These are phyloP conservation scores for Rhamphomyia laevipes DNA, from an alignment of 2,888 invertebrate species.

Conservation along the genomic window DNA sequence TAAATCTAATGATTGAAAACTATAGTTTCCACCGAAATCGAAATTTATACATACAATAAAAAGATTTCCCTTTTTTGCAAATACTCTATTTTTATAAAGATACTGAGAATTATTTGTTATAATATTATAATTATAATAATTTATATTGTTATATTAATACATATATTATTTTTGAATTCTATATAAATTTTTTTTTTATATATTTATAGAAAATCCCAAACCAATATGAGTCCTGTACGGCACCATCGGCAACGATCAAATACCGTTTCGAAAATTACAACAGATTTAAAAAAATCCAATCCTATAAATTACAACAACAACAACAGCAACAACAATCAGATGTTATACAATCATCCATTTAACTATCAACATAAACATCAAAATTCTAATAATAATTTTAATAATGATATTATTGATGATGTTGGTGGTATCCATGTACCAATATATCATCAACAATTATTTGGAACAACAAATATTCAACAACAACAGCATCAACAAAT, in stretches of 20 bases:
- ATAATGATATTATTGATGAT: constrained; percentile 15
- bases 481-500: too few relatives aligned
- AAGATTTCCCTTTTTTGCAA: too few relatives aligned
- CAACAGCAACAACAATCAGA: constrained; percentile 16
- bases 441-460: constrained; percentile 49
- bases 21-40: too few relatives aligned
- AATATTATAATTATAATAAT: too few relatives aligned
- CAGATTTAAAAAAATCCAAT: constrained; percentile 23
- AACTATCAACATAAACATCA: constrained; percentile 17
- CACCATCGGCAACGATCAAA: constrained; percentile 36
- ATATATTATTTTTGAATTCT: not conserved
- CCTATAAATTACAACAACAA: not conserved
- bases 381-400: constrained; percentile 23
- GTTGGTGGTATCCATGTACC: constrained; percentile 40
- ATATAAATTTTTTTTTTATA: constrained; percentile 7
- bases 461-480: constrained; percentile 43
- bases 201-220: constrained; percentile 45
- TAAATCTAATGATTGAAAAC: too few relatives aligned
- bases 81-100: too few relatives aligned
- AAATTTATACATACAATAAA: too few relatives aligned
- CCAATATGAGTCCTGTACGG: constrained; percentile 39
- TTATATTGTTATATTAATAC: too few relatives aligned
- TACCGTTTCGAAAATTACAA: constrained; percentile 37
- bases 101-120: too few relatives aligned
- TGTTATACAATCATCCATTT: constrained; percentile 16